Base-by-base conservation (phyloP, 2,113 vertebrate genomes). In the Lathamus discolor region DNA sequence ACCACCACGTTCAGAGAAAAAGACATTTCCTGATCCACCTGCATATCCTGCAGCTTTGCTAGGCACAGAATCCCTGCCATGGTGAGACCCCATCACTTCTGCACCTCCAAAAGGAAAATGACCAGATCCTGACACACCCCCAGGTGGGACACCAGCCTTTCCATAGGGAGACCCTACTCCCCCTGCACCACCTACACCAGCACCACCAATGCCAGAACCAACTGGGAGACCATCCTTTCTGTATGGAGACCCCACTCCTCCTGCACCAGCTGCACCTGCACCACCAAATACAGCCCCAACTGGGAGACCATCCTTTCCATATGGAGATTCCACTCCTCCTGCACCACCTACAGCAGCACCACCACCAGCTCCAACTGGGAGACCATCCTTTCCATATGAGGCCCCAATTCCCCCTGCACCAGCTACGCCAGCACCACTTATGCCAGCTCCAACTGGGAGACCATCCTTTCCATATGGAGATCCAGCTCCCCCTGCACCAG, bases 241-340 rank as follows among this genome's bases (percentile, higher is more conserved):
- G n/a, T 46, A 70, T 0, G 39, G 51, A 28, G 28, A 35, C 0
- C 23, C 81, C 13, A 8, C 18, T 20, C 13, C 61, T 0, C 43
- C 77, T 5, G 8, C 12, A 39, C 22, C 68, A 15, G 4, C 52
- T 10, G 11, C 2, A 16, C 37, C 51, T 27, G 10, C 37, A 11
- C n/a, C 51, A 23, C 19, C 48, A 9, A 44, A 2, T 2, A 20
- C 20, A 22, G 10, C 46, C 7, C 46, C 46, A 48, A 7, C 20
- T 48, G 46, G 46, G 20, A 48, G 10, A 48, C 46, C 46, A 48
- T 46, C 54, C 15, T 57, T 87, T 8, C 83, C 92, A 52, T 37
- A 80, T 0, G 10, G 35, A 35, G 8, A 5, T 0, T 37, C 74
- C 28, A 39, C 1, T 12, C 9, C 28, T 0, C 33, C 28, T 17